Evolutionary conservation across 2,888 invertebrate genomes (phyloP).

Genomic region (Ophioninae sp.): DNA sequence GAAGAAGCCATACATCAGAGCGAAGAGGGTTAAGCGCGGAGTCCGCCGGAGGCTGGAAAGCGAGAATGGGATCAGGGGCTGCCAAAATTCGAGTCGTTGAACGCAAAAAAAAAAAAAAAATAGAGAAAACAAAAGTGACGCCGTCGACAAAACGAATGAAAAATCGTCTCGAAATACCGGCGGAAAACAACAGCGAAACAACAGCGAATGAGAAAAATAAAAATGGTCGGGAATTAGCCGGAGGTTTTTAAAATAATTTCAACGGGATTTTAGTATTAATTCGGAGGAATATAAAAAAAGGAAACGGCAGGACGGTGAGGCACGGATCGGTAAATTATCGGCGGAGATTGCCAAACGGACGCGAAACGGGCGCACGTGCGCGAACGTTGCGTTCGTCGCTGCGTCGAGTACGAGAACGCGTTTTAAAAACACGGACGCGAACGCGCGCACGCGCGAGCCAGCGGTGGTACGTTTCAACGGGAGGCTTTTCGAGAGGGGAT

Average conservation of each 20-base stretch:
- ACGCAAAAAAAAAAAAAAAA: too few species aligned
- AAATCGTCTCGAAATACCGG: too few species aligned
- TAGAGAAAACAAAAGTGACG: too few species aligned
- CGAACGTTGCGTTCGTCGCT: conserved; percentile 45
- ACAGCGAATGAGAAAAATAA: too few species aligned
- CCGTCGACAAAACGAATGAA: too few species aligned
- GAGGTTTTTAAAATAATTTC: too few species aligned
- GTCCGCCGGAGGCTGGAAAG: neutral
- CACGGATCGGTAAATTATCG: conserved; percentile 61
- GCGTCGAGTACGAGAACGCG: conserved; percentile 29
- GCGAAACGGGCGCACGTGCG: conserved; percentile 51
- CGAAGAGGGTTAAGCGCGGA: conserved; percentile 41
- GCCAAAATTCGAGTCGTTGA: too few species aligned
- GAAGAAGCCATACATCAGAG: conserved; percentile 77
- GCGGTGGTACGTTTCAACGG: conserved; percentile 58
- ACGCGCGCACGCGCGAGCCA: conserved; percentile 3
- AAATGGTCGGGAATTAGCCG: too few species aligned
- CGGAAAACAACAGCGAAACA: too few species aligned
- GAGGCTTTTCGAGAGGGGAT: conserved; percentile 29
- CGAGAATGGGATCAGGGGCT: neutral
- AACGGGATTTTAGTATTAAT: too few species aligned
- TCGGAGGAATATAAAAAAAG: conserved; percentile 1
- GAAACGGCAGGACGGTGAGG: conserved; percentile 42
- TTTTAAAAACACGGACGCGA: too few species aligned
- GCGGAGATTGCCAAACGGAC: conserved; percentile 59